Base-by-base conservation (phyloP, 2,888 invertebrate species). In the Petrolisthes manimaculis region DNA sequence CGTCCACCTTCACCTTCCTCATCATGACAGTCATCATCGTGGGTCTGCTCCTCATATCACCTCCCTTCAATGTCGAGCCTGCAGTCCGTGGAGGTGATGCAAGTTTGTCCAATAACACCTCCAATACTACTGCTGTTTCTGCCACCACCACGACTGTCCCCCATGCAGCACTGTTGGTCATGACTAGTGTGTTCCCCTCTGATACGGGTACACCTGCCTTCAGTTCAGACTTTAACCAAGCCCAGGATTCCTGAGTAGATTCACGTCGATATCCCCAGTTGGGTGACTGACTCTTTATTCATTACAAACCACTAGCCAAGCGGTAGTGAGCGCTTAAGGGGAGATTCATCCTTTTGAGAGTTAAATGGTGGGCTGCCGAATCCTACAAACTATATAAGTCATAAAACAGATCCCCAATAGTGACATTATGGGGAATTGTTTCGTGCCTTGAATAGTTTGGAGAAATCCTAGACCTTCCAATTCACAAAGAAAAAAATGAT, bases 31-130 rank as follows among this genome's bases (percentile, higher is more conserved):
- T 69, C 0, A 80, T 85, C 18, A 87, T 90, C 37, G 69, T 89
- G 24, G 87, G 89, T 86, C 80, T 90, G 53, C 82, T 90, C 55
- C 84, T 90, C 55, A 90, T 88, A 75, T 90, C 90, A 5, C 90
- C 90, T 61, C 90, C 90, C 8, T 86, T 88, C 83, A 90, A 89
- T 74, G 81, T 88, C 53, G 84, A 87, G 79, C 90, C 90, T 5
- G 78, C 71, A 37, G 14, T 53, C 2, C 81, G 71, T 9, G 83
- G 83, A 12, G 87, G 69, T 5, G n/a, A 51, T 6, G 9, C 51
- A 18, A 77, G 24, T 37, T 37, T 37, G 37, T n/a, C 4, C n/a
- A n/a, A 21, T 6, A n/a, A 14, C 0, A n/a, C 18, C n/a, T n/a
- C 18, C 18, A n/a, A 14, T 21, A 71, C 6, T n/a, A 12, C 6